Percentiles rank a stretch among this genome's conserved stretches.
Conservation (phyloP, 2,797 vertebrate genomes). For the Tenualosa thibaudeaui region DNA sequence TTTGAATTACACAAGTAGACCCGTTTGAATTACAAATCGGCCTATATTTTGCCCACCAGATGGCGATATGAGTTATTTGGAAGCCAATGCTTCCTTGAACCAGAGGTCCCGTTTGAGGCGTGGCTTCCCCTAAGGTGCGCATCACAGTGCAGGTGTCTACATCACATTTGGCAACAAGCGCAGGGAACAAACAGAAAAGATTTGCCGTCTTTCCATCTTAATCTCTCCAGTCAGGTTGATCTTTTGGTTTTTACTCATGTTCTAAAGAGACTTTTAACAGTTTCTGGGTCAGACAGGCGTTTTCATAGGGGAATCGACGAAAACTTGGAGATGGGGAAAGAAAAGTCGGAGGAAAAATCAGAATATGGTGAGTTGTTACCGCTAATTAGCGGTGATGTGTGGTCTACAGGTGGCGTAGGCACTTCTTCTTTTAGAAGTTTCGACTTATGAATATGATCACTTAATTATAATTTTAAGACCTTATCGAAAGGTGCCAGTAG, state of each 20-base stretch:
- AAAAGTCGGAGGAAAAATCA: not conserved
- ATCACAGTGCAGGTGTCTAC: slow-evolving; percentile 60
- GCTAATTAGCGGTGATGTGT: not conserved
- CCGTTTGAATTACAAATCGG: not conserved
- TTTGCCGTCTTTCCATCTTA: slow-evolving; percentile 41
- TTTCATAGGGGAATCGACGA: not conserved
- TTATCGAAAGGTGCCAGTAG: no score
- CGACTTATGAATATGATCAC: no score
- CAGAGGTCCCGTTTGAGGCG: not conserved
- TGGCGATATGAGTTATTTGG: not conserved
- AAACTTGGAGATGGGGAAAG: not conserved
- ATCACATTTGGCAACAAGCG: slow-evolving; percentile 48
- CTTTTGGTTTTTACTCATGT: not conserved
- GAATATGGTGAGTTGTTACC: slow-evolving; percentile 16
- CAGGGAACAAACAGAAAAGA: slow-evolving; percentile 50
- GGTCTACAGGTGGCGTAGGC: not conserved
- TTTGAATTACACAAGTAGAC: not conserved
- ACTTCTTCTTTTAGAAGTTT: no score
- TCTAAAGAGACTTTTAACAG: not conserved
- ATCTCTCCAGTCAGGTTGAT: not conserved
- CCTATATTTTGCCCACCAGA: not conserved
- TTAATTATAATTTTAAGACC: no score
- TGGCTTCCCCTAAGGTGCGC: slow-evolving; percentile 51
- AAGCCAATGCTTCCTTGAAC: not conserved
- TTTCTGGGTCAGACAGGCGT: not conserved